Percentiles rank a stretch among this genome's conserved stretches.
Evolutionary conservation across 2,797 vertebrate genomes (phyloP).

Genomic region (Todus mexicanus): DNA sequence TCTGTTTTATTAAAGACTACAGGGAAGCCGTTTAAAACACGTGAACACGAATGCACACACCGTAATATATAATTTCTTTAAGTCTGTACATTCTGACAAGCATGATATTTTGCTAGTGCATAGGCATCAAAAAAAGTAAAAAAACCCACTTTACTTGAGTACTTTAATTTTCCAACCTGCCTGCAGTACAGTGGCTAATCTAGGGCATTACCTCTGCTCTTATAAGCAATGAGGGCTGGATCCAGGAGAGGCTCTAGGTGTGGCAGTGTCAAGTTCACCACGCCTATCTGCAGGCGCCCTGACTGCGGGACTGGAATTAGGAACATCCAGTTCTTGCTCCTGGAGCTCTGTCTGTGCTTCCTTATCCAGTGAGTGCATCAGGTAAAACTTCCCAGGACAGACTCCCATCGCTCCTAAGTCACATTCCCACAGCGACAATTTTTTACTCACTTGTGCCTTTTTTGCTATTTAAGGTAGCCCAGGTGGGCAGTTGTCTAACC

Average conservation of each 20-base stretch:
- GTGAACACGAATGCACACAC: background rate
- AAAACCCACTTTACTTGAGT: background rate
- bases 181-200: background rate
- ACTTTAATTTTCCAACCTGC: background rate
- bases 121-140: background rate
- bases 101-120: background rate
- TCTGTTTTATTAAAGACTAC: background rate
- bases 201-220: slow-evolving; percentile 16
- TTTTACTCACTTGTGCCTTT: background rate
- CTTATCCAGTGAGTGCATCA: background rate
- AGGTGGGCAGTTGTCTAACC: background rate
- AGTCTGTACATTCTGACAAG: background rate
- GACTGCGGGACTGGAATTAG: slow-evolving; percentile 51
- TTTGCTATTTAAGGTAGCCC: background rate
- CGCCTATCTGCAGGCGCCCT: slow-evolving; percentile 37
- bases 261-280: slow-evolving; percentile 21
- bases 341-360: background rate
- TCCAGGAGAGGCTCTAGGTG: slow-evolving; percentile 39
- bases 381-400: background rate
- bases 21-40: background rate
- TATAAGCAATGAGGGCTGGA: background rate
- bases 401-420: background rate
- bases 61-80: background rate
- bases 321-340: slow-evolving; percentile 63
- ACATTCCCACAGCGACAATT: background rate